These are phyloP conservation scores for Microcebus jonahi DNA, from an alignment of 2,113 vertebrate genomes.

Conservation along the genomic window DNA sequence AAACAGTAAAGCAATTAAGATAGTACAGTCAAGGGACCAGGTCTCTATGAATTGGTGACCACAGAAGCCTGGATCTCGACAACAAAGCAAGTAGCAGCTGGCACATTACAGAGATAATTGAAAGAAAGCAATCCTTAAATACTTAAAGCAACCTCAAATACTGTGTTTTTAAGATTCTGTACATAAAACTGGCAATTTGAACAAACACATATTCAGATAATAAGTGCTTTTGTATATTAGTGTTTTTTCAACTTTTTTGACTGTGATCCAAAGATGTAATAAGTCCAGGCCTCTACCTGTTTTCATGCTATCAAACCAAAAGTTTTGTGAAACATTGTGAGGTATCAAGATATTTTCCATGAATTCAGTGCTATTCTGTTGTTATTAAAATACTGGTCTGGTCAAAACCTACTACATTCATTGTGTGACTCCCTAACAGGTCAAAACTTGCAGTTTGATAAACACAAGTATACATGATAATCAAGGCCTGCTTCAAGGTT, in stretches of 20 bases:
- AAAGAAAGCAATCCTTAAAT: not conserved
- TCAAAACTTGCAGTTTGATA: not conserved
- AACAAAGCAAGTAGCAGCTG: not conserved
- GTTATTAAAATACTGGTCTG: constrained; percentile 17
- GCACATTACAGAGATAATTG: not conserved
- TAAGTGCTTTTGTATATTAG: not conserved
- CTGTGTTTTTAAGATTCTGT: not conserved
- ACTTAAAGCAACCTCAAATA: too few species aligned
- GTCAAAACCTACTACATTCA: not conserved
- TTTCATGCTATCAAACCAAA: not conserved
- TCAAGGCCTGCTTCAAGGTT: not conserved
- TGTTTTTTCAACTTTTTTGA: not conserved
- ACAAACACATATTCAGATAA: not conserved
- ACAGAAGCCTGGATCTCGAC: not conserved
- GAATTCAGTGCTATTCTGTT: not conserved
- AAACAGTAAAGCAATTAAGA: not conserved
- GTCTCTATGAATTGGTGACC: not conserved
- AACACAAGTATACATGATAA: not conserved
- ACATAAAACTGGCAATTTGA: not conserved
- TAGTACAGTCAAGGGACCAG: not conserved
- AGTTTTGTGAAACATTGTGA: not conserved
- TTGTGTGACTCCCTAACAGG: not conserved
- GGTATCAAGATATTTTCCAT: not conserved
- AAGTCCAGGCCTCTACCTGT: not conserved
- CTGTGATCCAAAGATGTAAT: not conserved